These are phyloP conservation scores for Lasiommata megera DNA, from an alignment of 2,888 invertebrate species.

Conservation along the genomic window DNA sequence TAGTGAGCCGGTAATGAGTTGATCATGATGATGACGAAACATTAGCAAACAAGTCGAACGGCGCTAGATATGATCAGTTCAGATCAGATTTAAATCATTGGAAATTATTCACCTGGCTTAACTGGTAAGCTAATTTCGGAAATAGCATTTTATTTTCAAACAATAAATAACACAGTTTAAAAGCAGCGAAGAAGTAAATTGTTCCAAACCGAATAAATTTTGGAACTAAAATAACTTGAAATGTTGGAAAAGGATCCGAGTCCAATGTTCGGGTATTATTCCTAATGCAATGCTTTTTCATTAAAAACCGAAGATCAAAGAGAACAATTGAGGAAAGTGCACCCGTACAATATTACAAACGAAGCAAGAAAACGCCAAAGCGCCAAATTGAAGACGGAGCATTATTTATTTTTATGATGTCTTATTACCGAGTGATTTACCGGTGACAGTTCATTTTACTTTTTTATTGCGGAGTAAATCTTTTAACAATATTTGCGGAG, in stretches of 20 bases:
- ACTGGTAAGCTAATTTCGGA: neutral
- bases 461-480: slow-evolving; percentile 41
- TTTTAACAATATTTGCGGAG: slow-evolving; percentile 27
- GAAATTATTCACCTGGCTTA: too few relatives aligned
- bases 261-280: slow-evolving; percentile 6
- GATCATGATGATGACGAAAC: too few relatives aligned
- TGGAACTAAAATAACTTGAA: slow-evolving; percentile 8
- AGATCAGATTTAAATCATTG: too few relatives aligned
- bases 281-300: slow-evolving; percentile 25
- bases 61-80: too few relatives aligned
- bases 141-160: neutral
- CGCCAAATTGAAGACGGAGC: slow-evolving; percentile 63
- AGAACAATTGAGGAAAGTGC: slow-evolving; percentile 45
- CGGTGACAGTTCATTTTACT: slow-evolving; percentile 49
- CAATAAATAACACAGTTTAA: neutral
- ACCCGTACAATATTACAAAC: slow-evolving; percentile 55
- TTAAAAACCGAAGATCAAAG: slow-evolving; percentile 51
- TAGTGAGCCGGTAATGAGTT: too few relatives aligned
- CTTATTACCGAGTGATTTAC: slow-evolving; percentile 72
- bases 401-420: slow-evolving; percentile 62
- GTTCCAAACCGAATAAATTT: neutral
- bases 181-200: neutral
- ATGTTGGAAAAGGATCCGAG: neutral
- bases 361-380: slow-evolving; percentile 41
- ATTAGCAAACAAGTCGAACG: too few relatives aligned